Base-by-base conservation (phyloP, 2,113 vertebrate genomes). In the Orientallactaga bullata region DNA sequence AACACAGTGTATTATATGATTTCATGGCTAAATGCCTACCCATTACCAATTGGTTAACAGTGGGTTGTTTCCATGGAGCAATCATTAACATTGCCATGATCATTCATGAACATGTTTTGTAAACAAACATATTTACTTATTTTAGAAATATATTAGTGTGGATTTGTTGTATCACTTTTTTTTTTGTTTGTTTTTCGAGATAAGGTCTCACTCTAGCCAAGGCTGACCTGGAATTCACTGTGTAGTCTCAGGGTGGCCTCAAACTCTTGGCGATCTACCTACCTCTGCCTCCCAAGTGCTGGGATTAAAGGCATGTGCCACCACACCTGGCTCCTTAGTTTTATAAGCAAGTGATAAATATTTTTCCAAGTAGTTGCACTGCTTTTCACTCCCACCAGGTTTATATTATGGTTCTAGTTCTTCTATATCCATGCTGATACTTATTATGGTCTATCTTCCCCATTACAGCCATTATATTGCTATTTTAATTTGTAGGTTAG, bases 91-190 rank as follows among this genome's bases (percentile, higher is more conserved):
- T 77, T 86, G 28, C 11, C n/a, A 23, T 37, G 23, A 76, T 82
- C 69, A 80, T 13, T 47, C 32, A 77, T 35, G 55, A 69, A 28
- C 65, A 92, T 16, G 32, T 55, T 88, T 73, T 91, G 17, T 88
- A 51, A 88, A n/a, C 24, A 39, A 42, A 32, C 39, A 66, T 23
- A 85, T 71, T 89, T 82, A 85, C 78, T 89, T 82, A 63, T 71
- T 51, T 88, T 89, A 60, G 58, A 51, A 71, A 88, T 89, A 63
- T 28, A 65, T 76, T 7, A 58, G 4, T 15, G 18, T 42, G 3
- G 30, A 77, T 35, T 89, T 86, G 18, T 63, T 58, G 18, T 2
- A 18, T 88, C 76, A 47, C 30, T 69, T n/a, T n/a, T n/a, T n/a
- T n/a, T n/a, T n/a, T n/a, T n/a, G n/a, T n/a, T n/a, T n/a, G n/a